Evolutionary conservation across 2,797 vertebrate genomes (phyloP).

Genomic region (Lithobates pipiens): DNA sequence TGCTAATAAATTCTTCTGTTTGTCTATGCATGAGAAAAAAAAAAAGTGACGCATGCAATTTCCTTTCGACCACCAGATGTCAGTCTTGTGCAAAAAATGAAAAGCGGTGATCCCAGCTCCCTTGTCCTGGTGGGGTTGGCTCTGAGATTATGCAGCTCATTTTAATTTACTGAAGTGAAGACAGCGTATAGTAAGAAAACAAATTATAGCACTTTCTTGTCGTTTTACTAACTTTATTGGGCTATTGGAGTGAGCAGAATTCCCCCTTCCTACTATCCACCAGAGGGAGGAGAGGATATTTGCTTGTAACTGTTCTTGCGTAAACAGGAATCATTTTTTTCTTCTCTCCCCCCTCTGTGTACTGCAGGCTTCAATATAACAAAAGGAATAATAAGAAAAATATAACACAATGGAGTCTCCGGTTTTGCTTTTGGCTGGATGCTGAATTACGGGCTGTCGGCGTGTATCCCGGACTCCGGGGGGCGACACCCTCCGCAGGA

Average conservation of each 20-base stretch:
- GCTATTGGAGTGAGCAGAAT: slow-evolving; percentile 33
- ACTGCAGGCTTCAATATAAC: background rate
- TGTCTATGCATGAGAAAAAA: background rate
- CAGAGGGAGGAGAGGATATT: slow-evolving; percentile 27
- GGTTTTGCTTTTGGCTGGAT: background rate
- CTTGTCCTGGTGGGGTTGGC: slow-evolving; percentile 25
- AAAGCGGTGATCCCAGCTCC: background rate
- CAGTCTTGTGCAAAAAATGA: slow-evolving; percentile 41
- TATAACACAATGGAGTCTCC: background rate
- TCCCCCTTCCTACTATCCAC: slow-evolving; percentile 29
- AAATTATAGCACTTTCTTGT: slow-evolving; percentile 50
- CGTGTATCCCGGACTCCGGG: background rate
- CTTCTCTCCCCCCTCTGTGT: background rate
- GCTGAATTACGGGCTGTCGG: background rate
- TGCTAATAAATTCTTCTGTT: background rate
- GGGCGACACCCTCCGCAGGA: background rate
- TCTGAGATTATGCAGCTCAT: slow-evolving; percentile 46
- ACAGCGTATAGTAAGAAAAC: slow-evolving; percentile 30
- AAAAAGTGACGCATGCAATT: background rate
- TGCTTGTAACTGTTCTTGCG: slow-evolving; percentile 25
- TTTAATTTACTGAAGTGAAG: slow-evolving; percentile 51
- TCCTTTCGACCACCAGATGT: slow-evolving; percentile 22
- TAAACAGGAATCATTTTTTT: background rate
- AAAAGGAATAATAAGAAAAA: background rate
- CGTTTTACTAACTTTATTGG: slow-evolving; percentile 49